These are phyloP conservation scores for Poecilia wingei DNA, from an alignment of 2,797 vertebrate species.

Conservation along the genomic window DNA sequence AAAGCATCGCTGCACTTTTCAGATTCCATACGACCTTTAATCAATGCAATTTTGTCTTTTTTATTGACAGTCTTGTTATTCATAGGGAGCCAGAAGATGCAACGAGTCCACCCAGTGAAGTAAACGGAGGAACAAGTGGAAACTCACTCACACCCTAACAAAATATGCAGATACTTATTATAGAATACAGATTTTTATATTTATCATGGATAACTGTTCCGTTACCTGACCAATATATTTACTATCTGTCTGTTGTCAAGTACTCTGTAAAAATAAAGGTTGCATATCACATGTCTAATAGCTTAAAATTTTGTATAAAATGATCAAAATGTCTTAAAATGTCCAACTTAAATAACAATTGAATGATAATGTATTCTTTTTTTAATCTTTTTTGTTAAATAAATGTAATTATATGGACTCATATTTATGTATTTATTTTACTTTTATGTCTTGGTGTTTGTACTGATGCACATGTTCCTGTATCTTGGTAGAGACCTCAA, in stretches of 20 bases:
- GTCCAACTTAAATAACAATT: background rate
- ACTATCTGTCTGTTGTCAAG: background rate
- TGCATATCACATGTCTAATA: background rate
- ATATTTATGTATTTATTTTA: background rate
- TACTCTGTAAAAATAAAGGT: background rate
- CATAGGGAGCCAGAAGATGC: conserved; percentile 51
- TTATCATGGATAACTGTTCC: background rate
- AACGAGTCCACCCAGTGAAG: conserved; percentile 30
- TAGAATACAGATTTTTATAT: background rate
- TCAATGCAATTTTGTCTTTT: background rate
- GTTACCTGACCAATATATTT: background rate
- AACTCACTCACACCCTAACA: background rate
- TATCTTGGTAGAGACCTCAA: background rate
- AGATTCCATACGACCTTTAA: background rate
- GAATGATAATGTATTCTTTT: background rate
- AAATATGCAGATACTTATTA: background rate
- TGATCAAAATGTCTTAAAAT: background rate
- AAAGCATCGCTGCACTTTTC: conserved; percentile 35
- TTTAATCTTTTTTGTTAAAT: background rate
- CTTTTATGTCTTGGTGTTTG: background rate
- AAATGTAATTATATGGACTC: background rate
- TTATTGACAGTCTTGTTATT: conserved; percentile 10
- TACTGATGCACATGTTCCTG: background rate
- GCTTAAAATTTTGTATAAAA: background rate
- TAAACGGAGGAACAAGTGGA: conserved; percentile 30